Percentiles rank a stretch among this genome's conserved stretches.
Evolutionary conservation across 1,140 invertebrate species (phyloP).

Genomic region (Drosophila repleta): DNA sequence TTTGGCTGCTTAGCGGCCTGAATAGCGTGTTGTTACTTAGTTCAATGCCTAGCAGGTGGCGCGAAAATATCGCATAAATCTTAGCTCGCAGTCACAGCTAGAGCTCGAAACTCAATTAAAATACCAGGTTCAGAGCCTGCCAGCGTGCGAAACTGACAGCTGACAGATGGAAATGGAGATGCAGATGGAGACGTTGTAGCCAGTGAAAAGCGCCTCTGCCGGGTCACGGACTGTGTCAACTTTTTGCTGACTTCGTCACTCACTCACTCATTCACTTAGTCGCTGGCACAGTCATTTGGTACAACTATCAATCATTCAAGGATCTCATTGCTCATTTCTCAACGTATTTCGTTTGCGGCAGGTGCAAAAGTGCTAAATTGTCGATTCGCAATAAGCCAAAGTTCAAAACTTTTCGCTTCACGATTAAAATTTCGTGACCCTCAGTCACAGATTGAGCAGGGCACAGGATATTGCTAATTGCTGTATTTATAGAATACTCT

Average conservation of each 20-base stretch:
- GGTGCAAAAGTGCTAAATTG: slow-evolving; percentile 55
- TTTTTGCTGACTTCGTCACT: slow-evolving; percentile 23
- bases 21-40: not conserved
- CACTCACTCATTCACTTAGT: slow-evolving; percentile 22
- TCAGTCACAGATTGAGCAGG: not conserved
- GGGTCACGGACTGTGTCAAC: slow-evolving; percentile 49
- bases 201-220: slow-evolving; percentile 33
- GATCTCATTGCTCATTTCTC: slow-evolving; percentile 17
- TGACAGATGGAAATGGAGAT: slow-evolving; percentile 60
- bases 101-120: slow-evolving; percentile 69
- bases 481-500: slow-evolving; percentile 1
- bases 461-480: slow-evolving; percentile 13
- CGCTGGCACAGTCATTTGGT: slow-evolving; percentile 11
- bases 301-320: slow-evolving; percentile 64
- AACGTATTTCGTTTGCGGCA: slow-evolving; percentile 42
- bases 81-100: slow-evolving; percentile 30
- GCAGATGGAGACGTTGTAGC: slow-evolving; percentile 4
- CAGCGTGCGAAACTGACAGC: slow-evolving; percentile 66
- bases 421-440: too few relatives aligned
- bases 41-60: slow-evolving; percentile 23
- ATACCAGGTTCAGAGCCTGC: slow-evolving; percentile 75
- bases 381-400: slow-evolving; percentile 50
- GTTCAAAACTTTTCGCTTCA: slow-evolving; percentile 38
- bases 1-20: not conserved
- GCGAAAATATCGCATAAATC: slow-evolving; percentile 49